Percentiles rank a stretch among this genome's conserved stretches.
phyloP scores from a whole-genome alignment of 2,888 invertebrate species.

The Bembecia ichneumoniformis region DNA sequence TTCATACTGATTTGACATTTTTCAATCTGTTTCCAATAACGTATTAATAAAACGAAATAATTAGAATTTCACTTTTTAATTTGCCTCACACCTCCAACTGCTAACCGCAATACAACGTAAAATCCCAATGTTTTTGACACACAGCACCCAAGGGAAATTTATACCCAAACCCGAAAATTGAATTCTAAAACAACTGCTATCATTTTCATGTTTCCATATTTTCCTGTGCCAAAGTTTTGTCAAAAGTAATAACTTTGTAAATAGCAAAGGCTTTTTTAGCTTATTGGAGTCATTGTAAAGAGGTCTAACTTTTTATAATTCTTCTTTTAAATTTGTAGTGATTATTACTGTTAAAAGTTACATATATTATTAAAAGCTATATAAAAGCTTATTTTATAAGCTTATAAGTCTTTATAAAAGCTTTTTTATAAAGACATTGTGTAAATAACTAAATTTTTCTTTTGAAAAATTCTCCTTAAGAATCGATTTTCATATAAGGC shows the following conservation, averaged over 20 bases:
- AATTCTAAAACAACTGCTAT: slow-evolving; percentile 26
- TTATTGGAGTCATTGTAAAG: not conserved
- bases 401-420: no score
- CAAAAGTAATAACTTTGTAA: not conserved
- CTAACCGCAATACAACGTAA: slow-evolving; percentile 2
- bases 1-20: not conserved
- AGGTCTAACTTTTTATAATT: no score
- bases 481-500: no score
- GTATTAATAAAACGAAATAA: no score
- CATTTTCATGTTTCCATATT: slow-evolving; percentile 12
- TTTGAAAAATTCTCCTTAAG: no score
- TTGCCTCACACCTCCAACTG: not conserved
- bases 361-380: no score
- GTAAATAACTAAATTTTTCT: no score
- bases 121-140: slow-evolving; percentile 23
- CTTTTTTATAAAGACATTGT: no score
- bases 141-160: slow-evolving; percentile 22
- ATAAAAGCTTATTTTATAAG: no score
- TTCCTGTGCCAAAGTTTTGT: not conserved
- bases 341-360: no score
- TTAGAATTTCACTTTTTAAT: no score
- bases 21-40: not conserved
- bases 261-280: not conserved
- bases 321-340: no score
- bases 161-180: slow-evolving; percentile 23